Evolutionary conservation across 2,888 invertebrate genomes (phyloP).

Genomic region (Ptilodon capucinus): DNA sequence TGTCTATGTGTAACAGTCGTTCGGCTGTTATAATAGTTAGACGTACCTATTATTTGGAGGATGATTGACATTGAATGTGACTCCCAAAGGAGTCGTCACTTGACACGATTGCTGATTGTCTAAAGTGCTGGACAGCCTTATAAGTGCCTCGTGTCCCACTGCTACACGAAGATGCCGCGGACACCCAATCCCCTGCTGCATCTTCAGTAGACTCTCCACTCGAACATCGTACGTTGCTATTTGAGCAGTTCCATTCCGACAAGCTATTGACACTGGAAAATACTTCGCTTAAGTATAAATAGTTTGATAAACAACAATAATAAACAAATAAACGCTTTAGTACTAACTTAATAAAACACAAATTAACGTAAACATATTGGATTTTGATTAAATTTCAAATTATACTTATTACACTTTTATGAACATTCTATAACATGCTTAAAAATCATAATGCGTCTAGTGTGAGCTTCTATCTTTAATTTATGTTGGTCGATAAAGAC

Average conservation of each 20-base stretch:
- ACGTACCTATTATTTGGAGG: conserved; percentile 59
- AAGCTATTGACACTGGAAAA: conserved; percentile 24
- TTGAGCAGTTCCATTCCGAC: conserved; percentile 24
- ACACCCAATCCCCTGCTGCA: conserved; percentile 68
- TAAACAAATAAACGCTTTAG: not conserved
- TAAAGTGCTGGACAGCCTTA: conserved; percentile 47
- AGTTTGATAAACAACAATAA: not conserved
- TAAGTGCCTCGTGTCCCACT: conserved; percentile 60
- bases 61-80: conserved; percentile 44
- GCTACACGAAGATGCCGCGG: conserved; percentile 53
- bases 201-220: conserved; percentile 49
- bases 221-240: conserved; percentile 36
- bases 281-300: not conserved
- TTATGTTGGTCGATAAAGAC: not conserved
- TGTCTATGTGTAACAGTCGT: too few relatives aligned
- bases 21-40: too few relatives aligned
- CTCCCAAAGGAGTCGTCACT: conserved; percentile 55
- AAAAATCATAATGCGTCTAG: not conserved
- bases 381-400: not conserved
- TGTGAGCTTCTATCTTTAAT: not conserved
- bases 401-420: not conserved
- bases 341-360: conserved; percentile 8
- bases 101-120: conserved; percentile 49
- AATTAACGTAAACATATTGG: not conserved
- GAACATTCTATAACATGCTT: not conserved